Evolutionary conservation across 2,888 invertebrate species (phyloP).

Genomic region (Cephus spinipes): DNA sequence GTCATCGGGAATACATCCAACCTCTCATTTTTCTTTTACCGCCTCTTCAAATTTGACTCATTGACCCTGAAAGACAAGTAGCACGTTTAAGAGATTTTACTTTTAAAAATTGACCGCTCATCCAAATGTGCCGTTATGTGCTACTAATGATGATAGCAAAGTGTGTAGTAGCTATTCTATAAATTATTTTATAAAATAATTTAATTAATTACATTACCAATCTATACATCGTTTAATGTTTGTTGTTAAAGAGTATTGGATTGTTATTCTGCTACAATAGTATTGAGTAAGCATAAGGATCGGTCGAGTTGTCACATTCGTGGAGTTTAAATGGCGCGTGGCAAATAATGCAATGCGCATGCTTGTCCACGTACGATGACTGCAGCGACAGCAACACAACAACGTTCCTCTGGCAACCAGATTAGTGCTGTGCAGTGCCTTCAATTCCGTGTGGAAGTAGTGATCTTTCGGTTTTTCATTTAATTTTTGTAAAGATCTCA

Average conservation of each 20-base stretch:
- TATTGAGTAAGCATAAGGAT: too few relatives aligned
- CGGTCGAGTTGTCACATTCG: too few relatives aligned
- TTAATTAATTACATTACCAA: too few relatives aligned
- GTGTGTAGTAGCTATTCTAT: not conserved
- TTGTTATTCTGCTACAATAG: too few relatives aligned
- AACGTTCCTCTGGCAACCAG: too few relatives aligned
- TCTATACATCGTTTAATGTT: too few relatives aligned
- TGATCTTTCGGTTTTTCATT: conserved; percentile 21
- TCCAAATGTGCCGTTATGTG: not conserved
- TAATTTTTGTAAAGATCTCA: conserved; percentile 28
- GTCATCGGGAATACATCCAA: too few relatives aligned
- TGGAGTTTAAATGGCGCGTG: conserved; percentile 29
- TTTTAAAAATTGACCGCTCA: not conserved
- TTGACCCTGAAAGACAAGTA: too few relatives aligned
- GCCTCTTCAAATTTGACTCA: too few relatives aligned
- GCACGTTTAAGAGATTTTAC: not conserved
- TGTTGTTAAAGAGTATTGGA: too few relatives aligned
- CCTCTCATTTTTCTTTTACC: too few relatives aligned
- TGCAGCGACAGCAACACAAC: conserved; percentile 7
- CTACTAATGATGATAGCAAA: not conserved
- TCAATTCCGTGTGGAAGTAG: conserved; percentile 14
- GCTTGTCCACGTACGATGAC: conserved; percentile 38
- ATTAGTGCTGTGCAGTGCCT: conserved; percentile 22
- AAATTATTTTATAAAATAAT: too few relatives aligned
- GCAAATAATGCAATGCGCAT: conserved; percentile 30